Evolutionary conservation across 1,140 invertebrate genomes (phyloP), one percentile per base, ranked within the genome.

Genomic region (Saccostrea glomerata): DNA sequence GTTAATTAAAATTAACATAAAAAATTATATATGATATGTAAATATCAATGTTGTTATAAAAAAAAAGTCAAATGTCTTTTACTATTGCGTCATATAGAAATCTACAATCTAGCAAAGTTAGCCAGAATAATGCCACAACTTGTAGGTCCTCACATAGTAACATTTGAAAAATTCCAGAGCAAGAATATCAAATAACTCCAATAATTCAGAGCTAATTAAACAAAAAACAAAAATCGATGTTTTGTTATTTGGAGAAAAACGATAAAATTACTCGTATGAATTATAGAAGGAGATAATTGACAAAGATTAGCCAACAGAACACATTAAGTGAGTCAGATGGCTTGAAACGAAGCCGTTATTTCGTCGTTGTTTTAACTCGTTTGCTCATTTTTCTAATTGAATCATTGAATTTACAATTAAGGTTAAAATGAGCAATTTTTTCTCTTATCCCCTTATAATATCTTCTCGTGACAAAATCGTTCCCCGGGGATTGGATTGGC

Each of bases 381-480:
- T 73, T 25, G 70, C 70, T 73, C 70, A 73, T 73, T 73, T 60
- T 73, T 73, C 70, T 73, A 73, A 73, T 73, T 73, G 70, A 73
- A 73, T 73, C 70, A 73, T 73, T 25, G 70, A 73, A 73, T 73
- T 73, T 36, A 73, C 70, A 73, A 73, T 73, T 73, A 73, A 73
- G 70, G 70, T 73, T 73, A 73, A 73, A 73, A 73, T 73, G 70
- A 73, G 70, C 70, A 73, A 73, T 73, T 73, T 47, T 73, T 36
- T 73, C 70, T 73, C 30, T 73, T 73, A 73, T 73, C 70, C 70
- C 15, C 70, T 73, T 36, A 30, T 25, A 73, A 73, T 73, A 73
- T 73, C 70, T 73, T 30, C 70, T 73, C 70, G 70, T 73, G 23
- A 73, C 70, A 73, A 73, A 73, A 73, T 73, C n/a, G 70, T 23